These are phyloP conservation scores for Pycnonotus jocosus DNA, from an alignment of 2,113 vertebrate species.

Conservation along the genomic window DNA sequence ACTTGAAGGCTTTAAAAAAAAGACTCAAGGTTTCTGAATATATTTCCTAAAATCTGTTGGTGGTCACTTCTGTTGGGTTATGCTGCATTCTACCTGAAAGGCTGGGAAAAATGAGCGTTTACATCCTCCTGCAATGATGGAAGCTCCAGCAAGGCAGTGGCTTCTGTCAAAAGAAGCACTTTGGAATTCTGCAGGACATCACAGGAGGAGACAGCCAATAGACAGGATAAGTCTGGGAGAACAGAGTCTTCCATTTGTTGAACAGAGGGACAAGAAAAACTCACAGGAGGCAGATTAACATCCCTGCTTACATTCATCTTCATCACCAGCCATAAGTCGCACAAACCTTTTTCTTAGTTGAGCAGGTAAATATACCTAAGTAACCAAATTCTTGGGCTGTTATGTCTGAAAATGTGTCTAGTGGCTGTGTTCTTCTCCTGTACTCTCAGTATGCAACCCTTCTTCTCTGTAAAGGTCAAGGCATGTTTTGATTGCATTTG, in stretches of 20 bases:
- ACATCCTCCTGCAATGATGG: not conserved
- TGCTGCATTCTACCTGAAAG: not conserved
- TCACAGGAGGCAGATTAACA: not conserved
- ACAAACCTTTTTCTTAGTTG: not conserved
- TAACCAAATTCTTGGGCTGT: not conserved
- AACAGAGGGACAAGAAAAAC: not conserved
- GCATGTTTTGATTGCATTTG: not conserved
- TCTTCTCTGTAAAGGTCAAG: not conserved
- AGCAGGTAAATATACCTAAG: not conserved
- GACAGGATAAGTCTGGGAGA: not conserved
- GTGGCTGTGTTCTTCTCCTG: not conserved
- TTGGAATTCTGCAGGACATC: not conserved
- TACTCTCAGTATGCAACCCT: not conserved
- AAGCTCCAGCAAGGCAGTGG: not conserved
- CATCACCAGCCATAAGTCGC: not conserved
- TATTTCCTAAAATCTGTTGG: not conserved
- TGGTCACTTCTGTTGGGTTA: not conserved
- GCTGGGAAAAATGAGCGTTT: not conserved
- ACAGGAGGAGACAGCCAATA: not conserved
- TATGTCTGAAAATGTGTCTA: not conserved
- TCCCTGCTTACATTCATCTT: not conserved
- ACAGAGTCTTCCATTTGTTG: not conserved
- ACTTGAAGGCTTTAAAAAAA: not conserved
- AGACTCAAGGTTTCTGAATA: not conserved
- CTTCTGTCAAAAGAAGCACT: fast-evolving